Base-by-base conservation (phyloP, 2,888 invertebrate genomes). In the Poecilobothrus nobilitatus region DNA sequence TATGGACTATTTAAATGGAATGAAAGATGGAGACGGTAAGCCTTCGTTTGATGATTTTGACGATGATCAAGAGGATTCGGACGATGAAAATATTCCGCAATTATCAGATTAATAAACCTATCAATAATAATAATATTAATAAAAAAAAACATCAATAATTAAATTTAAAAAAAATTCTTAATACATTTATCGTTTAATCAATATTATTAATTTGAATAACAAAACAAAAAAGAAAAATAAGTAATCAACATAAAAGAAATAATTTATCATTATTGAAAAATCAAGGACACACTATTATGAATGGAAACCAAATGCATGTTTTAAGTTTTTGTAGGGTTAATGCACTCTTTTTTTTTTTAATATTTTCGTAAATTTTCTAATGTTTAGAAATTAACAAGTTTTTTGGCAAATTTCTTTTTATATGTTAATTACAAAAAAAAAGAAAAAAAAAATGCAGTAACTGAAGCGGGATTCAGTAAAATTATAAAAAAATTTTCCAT, bases 11-110 rank as follows among this genome's bases (percentile, higher is more conserved):
- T 5, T 53, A 53, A 53, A 53, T 18, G n/a, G n/a, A 18, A 53
- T 53, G 44, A 74, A 72, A 65, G 72, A 71, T 65, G 73, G 72
- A 12, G 72, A 71, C 34, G 74, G 70, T 37, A 34, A 53, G 9
- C n/a, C 61, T n/a, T 20, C 20, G 18, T 89, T 92, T 74, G 91
- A 91, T 77, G 91, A 91, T 78, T 82, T 92, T 75, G 89, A 89
- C 74, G 87, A 85, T 73, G 81, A 81, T 66, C 85, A 84, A 68
- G 86, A 86, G 66, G 92, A 92, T 78, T 91, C 89, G 2, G 92
- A 94, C 78, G 93, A 94, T 78, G 72, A 72, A 69, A 77, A 79
- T 73, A 81, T 81, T 74, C 81, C 81, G 70, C 78, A 79, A 72
- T 75, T 81, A 73, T 77, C 78, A 70, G 78, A 79, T 68, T 78